Evolutionary conservation across 53 echinoderm and acorn worm genomes (phyloP).

Genomic region (Luidia sarsii): DNA sequence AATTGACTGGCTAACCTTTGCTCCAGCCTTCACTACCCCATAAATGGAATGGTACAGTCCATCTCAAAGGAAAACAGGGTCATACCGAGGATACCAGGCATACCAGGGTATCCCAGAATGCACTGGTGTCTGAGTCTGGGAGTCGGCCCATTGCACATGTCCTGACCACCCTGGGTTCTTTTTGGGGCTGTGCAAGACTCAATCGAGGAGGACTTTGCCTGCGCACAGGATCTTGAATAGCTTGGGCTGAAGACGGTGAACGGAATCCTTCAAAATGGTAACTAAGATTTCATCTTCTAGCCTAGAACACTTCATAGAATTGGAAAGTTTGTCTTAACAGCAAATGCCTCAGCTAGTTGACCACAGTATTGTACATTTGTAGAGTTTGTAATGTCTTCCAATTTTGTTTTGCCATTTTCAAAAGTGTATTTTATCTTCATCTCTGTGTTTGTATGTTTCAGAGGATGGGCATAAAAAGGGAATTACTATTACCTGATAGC

Average conservation of each 20-base stretch:
- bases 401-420: background rate
- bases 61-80: conserved; percentile 26
- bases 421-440: background rate
- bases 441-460: no score
- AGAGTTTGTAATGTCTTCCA: background rate
- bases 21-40: conserved; percentile 22
- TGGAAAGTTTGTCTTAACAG: no score
- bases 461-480: no score
- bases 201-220: background rate
- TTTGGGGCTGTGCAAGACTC: background rate
- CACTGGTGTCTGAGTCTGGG: background rate
- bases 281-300: background rate
- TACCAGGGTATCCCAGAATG: conserved; percentile 49
- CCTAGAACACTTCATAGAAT: background rate
- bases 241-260: background rate
- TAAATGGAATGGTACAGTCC: conserved; percentile 57
- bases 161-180: background rate
- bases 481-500: no score
- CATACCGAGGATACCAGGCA: conserved; percentile 44
- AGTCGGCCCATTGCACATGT: no score
- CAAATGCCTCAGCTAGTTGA: no score
- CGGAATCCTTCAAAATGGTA: conserved; percentile 33
- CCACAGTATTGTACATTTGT: no score
- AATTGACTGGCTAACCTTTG: no score
- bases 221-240: no score